phyloP scores from a whole-genome alignment of 2,113 vertebrate genomes.

The Zapornia atra region DNA sequence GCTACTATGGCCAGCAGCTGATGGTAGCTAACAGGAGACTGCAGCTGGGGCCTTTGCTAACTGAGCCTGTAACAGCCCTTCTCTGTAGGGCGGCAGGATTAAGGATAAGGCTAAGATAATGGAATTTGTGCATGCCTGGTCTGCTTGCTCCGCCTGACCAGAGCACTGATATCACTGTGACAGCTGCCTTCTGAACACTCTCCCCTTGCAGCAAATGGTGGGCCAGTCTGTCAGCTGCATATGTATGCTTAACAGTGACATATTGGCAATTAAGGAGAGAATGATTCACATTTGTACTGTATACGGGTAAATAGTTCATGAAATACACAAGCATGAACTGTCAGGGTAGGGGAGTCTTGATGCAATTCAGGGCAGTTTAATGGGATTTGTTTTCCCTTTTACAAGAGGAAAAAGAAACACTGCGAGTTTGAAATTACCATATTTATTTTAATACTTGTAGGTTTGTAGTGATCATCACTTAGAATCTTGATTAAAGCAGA shows the following conservation, averaged over 20 bases:
- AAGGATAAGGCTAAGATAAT: slow-evolving; percentile 69
- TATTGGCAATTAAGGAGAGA: slow-evolving; percentile 72
- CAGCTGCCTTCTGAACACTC: slow-evolving; percentile 63
- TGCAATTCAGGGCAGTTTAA: not conserved
- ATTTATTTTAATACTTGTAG: not conserved
- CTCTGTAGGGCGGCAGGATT: slow-evolving; percentile 65
- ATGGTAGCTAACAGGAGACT: slow-evolving; percentile 51
- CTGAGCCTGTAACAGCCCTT: slow-evolving; percentile 12
- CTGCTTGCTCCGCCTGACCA: slow-evolving; percentile 56
- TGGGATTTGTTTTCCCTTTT: not conserved
- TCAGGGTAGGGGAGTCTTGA: not conserved
- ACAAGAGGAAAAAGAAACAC: not conserved
- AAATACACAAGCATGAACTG: slow-evolving; percentile 45
- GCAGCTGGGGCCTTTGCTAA: slow-evolving; percentile 65
- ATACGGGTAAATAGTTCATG: slow-evolving; percentile 19
- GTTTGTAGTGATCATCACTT: not conserved
- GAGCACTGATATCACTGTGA: slow-evolving; percentile 45
- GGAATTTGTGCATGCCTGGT: slow-evolving; percentile 64
- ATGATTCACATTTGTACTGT: slow-evolving; percentile 45
- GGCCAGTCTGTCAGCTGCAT: slow-evolving; percentile 43
- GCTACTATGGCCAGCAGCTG: slow-evolving; percentile 35
- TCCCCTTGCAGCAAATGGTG: slow-evolving; percentile 49
- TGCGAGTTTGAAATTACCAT: not conserved
- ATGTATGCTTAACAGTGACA: slow-evolving; percentile 34
- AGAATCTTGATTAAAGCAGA: not conserved